These are phyloP conservation scores for Aethes cnicana DNA, from an alignment of 2,888 invertebrate species.

Conservation along the genomic window DNA sequence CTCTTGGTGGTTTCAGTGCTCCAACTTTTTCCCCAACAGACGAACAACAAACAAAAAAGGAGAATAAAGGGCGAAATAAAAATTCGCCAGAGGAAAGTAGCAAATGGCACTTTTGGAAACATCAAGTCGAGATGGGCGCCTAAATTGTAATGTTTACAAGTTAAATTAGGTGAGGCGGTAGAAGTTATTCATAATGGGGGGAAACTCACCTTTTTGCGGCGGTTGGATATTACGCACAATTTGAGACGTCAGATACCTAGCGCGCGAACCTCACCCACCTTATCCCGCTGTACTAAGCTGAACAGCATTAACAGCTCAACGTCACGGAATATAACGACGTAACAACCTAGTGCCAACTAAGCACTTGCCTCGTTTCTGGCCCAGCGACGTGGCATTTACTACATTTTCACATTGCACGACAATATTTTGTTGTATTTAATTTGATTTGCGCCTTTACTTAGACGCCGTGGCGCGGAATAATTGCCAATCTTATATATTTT, in stretches of 20 bases:
- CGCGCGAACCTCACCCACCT: slow-evolving; percentile 35
- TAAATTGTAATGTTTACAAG: slow-evolving; percentile 79
- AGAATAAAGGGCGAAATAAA: slow-evolving; percentile 59
- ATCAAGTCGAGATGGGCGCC: slow-evolving; percentile 69
- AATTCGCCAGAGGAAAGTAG: slow-evolving; percentile 62
- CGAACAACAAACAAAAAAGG: slow-evolving; percentile 48
- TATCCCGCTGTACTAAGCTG: no score
- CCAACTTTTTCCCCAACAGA: no score
- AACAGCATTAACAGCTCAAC: no score
- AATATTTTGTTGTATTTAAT: slow-evolving; percentile 49
- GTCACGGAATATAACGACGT: no score
- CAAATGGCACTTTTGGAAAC: slow-evolving; percentile 68
- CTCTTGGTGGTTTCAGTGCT: no score
- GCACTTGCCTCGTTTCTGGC: no score
- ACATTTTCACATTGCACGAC: no score
- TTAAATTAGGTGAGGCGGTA: slow-evolving; percentile 72
- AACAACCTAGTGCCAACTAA: no score
- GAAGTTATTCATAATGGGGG: slow-evolving; percentile 69
- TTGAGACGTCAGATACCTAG: slow-evolving; percentile 48
- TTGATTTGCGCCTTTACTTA: slow-evolving; percentile 46
- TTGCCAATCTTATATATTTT: slow-evolving; percentile 34
- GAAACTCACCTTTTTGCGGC: slow-evolving; percentile 62
- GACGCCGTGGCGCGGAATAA: slow-evolving; percentile 44
- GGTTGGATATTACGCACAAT: slow-evolving; percentile 63
- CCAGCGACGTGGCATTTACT: no score